Conservation (phyloP, 2,113 vertebrate species). For the Pitta sordida region DNA sequence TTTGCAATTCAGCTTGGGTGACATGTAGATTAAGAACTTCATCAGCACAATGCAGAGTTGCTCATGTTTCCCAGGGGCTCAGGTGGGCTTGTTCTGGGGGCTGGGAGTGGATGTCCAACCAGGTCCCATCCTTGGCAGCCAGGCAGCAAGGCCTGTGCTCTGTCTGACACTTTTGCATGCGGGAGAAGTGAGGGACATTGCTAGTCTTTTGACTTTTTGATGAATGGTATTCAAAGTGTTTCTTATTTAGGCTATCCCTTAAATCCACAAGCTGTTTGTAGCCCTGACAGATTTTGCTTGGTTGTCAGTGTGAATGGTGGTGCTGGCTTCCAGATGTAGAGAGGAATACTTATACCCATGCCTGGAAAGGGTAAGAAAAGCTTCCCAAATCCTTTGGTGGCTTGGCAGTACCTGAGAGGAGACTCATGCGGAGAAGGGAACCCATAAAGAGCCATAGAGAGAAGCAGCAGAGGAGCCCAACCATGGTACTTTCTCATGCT, state of each 20-base stretch:
- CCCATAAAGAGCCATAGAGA: neutral
- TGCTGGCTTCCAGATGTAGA: neutral
- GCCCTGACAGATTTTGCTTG: neutral
- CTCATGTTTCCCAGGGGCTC: neutral
- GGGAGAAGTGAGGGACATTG: accelerated
- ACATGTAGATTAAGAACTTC: neutral
- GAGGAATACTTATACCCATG: neutral
- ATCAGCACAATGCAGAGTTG: neutral
- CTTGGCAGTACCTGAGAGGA: neutral
- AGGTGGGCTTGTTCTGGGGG: neutral
- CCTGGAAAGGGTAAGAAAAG: neutral
- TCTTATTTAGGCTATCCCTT: neutral
- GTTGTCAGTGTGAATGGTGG: neutral
- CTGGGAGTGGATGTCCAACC: neutral
- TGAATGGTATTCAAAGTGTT: neutral
- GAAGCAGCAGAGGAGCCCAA: neutral
- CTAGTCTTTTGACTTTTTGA: neutral
- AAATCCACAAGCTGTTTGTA: neutral
- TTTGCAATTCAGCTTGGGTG: conserved; percentile 41
- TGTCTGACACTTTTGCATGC: neutral
- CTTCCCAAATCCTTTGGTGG: neutral
- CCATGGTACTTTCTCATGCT: neutral
- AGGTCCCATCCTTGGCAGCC: neutral
- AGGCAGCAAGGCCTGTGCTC: neutral
- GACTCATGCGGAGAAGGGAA: accelerated